A percentile compares a stretch with the other conserved stretches of the same genome.
These are phyloP conservation scores for Setophaga coronata DNA, from an alignment of 2,113 vertebrate genomes.

Conservation along the genomic window DNA sequence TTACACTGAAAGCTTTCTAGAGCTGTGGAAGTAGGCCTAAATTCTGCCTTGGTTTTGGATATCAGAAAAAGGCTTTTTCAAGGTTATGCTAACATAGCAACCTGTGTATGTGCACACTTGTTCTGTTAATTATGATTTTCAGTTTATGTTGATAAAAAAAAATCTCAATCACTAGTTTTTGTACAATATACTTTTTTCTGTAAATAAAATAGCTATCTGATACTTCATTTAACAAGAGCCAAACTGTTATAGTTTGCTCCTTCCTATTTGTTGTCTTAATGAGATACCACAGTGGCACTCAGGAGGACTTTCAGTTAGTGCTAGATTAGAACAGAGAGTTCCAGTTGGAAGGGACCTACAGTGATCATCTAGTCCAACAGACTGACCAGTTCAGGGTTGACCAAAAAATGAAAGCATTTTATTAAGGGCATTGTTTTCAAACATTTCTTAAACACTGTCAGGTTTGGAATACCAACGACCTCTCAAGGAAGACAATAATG, in stretches of 20 bases:
- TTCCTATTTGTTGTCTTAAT: not conserved
- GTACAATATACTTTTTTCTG: not conserved
- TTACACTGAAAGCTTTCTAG: not conserved
- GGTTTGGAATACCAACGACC: fast-evolving
- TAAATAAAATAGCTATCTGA: not conserved
- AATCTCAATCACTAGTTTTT: not conserved
- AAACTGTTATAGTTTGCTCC: not conserved
- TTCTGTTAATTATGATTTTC: not conserved
- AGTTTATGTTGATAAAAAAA: not conserved
- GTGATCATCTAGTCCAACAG: not conserved
- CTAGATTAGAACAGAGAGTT: not conserved
- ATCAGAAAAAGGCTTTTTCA: not conserved
- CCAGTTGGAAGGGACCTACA: not conserved
- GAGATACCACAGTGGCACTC: not conserved
- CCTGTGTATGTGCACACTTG: not conserved
- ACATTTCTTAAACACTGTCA: not conserved
- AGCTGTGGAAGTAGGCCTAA: not conserved
- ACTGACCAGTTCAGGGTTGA: not conserved
- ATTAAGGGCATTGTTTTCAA: not conserved
- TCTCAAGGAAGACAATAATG: not conserved
- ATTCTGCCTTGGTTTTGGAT: not conserved
- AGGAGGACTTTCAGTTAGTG: not conserved
- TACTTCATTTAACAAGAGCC: not conserved
- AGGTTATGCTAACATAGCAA: not conserved
- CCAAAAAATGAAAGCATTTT: not conserved